Conservation (phyloP, 2,888 invertebrate genomes). For the Tanypteryx hageni region DNA sequence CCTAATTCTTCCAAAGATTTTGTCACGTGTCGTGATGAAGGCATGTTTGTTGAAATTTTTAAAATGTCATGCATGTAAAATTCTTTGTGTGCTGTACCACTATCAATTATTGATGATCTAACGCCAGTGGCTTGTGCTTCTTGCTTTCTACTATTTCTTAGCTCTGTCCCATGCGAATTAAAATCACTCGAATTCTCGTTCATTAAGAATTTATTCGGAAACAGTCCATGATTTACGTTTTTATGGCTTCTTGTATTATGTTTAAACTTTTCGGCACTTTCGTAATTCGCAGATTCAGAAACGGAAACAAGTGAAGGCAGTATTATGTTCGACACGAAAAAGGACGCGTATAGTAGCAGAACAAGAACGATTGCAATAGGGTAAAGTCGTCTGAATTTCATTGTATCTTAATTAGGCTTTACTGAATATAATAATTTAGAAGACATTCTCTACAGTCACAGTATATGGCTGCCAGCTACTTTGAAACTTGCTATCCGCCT, state of each 20-base stretch:
- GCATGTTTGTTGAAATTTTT: neutral
- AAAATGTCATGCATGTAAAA: neutral
- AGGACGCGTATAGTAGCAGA: neutral
- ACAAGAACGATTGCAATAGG: neutral
- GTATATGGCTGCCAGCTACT: neutral
- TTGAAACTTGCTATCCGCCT: neutral
- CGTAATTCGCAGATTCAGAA: constrained; percentile 12
- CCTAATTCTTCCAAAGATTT: constrained; percentile 66
- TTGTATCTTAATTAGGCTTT: neutral
- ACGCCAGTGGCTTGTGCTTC: too few species aligned
- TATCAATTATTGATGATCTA: neutral
- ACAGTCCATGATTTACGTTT: neutral
- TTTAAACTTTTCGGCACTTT: neutral
- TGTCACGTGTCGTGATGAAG: constrained; percentile 60
- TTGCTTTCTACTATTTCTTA: too few species aligned
- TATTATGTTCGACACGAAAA: constrained; percentile 24
- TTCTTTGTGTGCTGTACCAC: neutral
- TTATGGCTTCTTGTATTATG: neutral
- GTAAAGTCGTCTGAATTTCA: constrained; percentile 45
- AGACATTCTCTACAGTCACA: neutral
- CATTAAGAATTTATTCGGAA: neutral
- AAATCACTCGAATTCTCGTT: neutral
- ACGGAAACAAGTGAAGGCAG: constrained; percentile 57
- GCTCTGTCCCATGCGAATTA: too few species aligned
- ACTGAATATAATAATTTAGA: too few species aligned